Conservation (phyloP, 2,797 vertebrate species). For the Orientallactaga sibirica region DNA sequence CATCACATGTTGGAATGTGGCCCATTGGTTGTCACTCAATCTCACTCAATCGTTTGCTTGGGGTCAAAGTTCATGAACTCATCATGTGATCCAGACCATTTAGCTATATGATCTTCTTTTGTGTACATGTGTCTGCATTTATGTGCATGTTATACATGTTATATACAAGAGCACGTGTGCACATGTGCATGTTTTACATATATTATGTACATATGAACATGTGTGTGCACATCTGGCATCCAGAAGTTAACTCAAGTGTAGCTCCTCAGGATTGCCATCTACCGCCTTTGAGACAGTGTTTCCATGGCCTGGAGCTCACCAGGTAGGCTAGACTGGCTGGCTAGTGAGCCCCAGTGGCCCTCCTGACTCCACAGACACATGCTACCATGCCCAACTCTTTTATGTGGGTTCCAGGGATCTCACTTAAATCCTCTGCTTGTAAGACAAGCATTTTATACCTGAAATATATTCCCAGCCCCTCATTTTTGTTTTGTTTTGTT, state of each 20-base stretch:
- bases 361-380: not conserved
- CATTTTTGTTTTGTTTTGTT: too few species aligned
- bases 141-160: too few species aligned
- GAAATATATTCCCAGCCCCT: too few species aligned
- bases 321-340: not conserved
- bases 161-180: not conserved
- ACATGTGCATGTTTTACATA: not conserved
- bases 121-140: not conserved
- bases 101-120: not conserved
- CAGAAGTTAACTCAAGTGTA: not conserved
- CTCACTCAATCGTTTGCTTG: not conserved
- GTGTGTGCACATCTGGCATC: too few species aligned
- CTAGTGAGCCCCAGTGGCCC: not conserved
- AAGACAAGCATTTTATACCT: too few species aligned
- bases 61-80: not conserved
- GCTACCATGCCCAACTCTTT: not conserved
- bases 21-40: not conserved
- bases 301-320: not conserved
- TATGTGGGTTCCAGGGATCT: not conserved
- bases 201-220: not conserved
- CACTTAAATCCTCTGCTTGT: too few species aligned
- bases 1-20: not conserved
- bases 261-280: not conserved
- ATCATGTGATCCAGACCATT: not conserved
- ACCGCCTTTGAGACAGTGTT: not conserved